These are phyloP conservation scores for Daubentonia madagascariensis DNA, from an alignment of 2,113 vertebrate species.

Conservation along the genomic window DNA sequence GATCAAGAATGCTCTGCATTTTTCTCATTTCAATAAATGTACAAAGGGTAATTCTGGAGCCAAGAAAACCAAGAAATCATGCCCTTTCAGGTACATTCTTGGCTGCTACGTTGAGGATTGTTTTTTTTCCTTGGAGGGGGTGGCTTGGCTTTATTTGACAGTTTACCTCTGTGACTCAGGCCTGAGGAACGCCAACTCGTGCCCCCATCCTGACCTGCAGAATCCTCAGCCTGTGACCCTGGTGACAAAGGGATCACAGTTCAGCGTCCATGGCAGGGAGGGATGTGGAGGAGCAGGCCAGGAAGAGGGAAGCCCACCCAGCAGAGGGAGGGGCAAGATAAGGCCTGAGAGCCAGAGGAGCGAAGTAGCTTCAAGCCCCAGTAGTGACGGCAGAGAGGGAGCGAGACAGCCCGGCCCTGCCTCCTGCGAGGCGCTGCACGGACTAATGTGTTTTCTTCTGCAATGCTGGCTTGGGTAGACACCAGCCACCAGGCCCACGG, in stretches of 20 bases:
- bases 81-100: conserved; percentile 32
- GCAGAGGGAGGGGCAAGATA: fast-evolving
- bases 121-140: background rate
- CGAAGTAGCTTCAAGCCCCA: fast-evolving
- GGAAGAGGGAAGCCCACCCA: background rate
- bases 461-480: background rate
- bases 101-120: background rate
- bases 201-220: background rate
- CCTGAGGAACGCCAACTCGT: background rate
- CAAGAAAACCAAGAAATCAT: background rate
- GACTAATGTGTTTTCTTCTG: fast-evolving
- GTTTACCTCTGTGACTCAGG: conserved; percentile 25
- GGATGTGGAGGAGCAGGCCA: no score
- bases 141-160: background rate
- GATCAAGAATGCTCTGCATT: conserved; percentile 32
- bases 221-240: background rate
- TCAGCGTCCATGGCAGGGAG: no score
- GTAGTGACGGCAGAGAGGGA: fast-evolving
- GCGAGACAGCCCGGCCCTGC: fast-evolving
- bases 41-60: background rate
- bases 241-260: background rate
- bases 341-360: background rate
- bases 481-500: background rate
- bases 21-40: conserved; percentile 53
- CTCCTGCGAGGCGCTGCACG: fast-evolving